phyloP scores from a whole-genome alignment of 2,888 invertebrate genomes.

The Phragmatobia fuliginosa region DNA sequence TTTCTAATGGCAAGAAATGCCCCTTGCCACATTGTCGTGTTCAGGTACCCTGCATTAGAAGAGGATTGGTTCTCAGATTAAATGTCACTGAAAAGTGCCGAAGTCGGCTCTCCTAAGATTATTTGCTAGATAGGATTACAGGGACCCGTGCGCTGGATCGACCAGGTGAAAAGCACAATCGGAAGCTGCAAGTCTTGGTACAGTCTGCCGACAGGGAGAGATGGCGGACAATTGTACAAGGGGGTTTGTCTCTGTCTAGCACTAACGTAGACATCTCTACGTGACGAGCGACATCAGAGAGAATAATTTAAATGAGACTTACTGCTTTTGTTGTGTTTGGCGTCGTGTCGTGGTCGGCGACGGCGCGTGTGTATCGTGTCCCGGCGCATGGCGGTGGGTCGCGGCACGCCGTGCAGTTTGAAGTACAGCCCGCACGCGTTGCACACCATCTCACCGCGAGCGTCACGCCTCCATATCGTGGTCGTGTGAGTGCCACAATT shows the following conservation, averaged over 20 bases:
- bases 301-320: no score
- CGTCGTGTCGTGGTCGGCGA: constrained; percentile 93
- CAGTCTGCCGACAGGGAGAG: no score
- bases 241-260: no score
- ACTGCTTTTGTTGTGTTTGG: constrained; percentile 84
- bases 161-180: no score
- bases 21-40: no score
- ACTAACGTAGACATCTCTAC: no score
- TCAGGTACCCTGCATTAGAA: no score
- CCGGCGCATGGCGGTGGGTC: constrained; percentile 97
- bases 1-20: no score
- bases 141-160: no score
- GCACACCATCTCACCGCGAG: constrained; percentile 99
- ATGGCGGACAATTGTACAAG: no score
- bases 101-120: neutral
- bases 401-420: constrained; percentile 97
- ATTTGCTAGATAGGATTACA: neutral
- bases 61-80: neutral
- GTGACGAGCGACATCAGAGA: no score
- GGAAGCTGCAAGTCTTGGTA: no score
- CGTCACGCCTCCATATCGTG: constrained; percentile 98
- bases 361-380: constrained; percentile 98
- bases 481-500: constrained; percentile 99
- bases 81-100: neutral
- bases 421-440: constrained; percentile 99